Evolutionary conservation across 2,797 vertebrate species (phyloP).

Genomic region (Onychomys arenicola): DNA sequence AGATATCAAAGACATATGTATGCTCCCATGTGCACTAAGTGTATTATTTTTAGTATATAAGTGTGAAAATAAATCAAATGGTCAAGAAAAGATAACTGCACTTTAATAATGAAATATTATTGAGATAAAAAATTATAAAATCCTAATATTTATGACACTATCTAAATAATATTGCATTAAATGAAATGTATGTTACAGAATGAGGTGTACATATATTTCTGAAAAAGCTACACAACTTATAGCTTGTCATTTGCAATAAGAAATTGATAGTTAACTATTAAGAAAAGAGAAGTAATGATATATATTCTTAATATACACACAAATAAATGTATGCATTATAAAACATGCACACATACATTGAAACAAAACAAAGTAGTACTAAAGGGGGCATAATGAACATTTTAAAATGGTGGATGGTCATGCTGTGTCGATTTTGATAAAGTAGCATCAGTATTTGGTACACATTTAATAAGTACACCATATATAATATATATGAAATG

Average conservation of each 20-base stretch:
- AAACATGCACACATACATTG: background rate
- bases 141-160: background rate
- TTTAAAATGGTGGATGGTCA: background rate
- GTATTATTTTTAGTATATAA: background rate
- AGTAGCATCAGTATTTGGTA: background rate
- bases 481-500: background rate
- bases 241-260: background rate
- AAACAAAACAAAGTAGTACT: background rate
- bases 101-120: background rate
- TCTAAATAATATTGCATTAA: background rate
- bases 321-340: background rate
- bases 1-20: background rate
- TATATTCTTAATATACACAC: background rate
- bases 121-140: background rate
- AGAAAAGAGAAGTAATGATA: background rate
- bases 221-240: background rate
- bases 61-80: background rate
- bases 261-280: background rate
- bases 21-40: background rate
- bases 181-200: background rate
- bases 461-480: background rate
- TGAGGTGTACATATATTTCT: background rate
- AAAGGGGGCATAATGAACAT: background rate
- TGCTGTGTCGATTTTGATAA: background rate
- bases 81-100: background rate